Conservation (phyloP, 2,888 invertebrate species). For the Marronus borbonicus region DNA sequence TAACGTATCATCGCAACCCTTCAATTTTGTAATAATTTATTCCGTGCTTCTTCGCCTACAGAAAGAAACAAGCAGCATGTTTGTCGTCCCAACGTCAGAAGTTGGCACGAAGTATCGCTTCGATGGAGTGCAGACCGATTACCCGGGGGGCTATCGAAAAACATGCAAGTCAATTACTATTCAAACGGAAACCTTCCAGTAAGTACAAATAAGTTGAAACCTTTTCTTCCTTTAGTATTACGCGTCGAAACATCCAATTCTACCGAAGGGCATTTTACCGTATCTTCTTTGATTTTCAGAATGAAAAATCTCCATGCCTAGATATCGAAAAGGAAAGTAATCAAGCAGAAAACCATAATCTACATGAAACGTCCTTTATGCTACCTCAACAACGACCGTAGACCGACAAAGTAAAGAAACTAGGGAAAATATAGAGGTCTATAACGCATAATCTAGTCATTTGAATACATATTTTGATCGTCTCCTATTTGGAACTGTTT, state of each 20-base stretch:
- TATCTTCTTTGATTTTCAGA: constrained; percentile 52
- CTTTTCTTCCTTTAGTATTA: not conserved
- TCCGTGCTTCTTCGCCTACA: constrained; percentile 49
- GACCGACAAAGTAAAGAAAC: not conserved
- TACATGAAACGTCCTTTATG: constrained; percentile 59
- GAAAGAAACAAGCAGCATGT: constrained; percentile 60
- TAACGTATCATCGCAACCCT: not conserved
- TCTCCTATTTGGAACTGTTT: too few relatives aligned
- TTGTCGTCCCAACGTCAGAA: constrained; percentile 56
- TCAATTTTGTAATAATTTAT: not conserved
- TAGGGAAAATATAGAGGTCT: not conserved
- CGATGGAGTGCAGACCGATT: constrained; percentile 52
- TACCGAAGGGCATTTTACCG: not conserved
- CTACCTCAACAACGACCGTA: constrained; percentile 34
- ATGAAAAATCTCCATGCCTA: constrained; percentile 59
- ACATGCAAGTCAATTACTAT: constrained; percentile 51
- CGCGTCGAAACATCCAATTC: not conserved
- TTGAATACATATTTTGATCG: too few relatives aligned
- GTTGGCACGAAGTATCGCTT: constrained; percentile 58
- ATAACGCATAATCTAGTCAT: too few relatives aligned
- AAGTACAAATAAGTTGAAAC: constrained; percentile 34
- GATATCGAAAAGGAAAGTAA: constrained; percentile 54
- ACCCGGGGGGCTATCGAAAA: constrained; percentile 37
- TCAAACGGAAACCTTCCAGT: constrained; percentile 57
- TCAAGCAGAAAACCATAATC: constrained; percentile 57